Evolutionary conservation across 2,113 vertebrate species (phyloP), one percentile per base, ranked within the genome.

Genomic region (Podilymbus podiceps): DNA sequence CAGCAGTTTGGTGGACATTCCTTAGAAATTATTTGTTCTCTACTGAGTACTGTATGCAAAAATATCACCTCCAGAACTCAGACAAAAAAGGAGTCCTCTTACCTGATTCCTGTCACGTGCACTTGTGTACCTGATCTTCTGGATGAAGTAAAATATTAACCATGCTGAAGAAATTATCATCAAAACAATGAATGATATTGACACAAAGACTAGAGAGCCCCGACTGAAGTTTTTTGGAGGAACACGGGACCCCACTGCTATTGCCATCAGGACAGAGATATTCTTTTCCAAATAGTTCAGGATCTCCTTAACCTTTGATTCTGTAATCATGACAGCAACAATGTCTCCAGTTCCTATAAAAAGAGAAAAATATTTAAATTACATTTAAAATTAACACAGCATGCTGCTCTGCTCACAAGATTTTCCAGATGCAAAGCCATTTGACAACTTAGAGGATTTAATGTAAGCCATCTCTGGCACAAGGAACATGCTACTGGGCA

Each of bases 61-160:
- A 93, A 89, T 72, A 92, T 20, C n/a, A 68, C n/a, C 15, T 76
- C 55, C 50, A 35, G 14, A 87, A 60, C 19, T 33, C 9, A 30
- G 11, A 38, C 7, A 49, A 73, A 53, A 75, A 69, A 82, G 18
- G 8, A 74, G 18, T 25, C 3, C 9, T 24, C 97, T 98, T 97
- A 99, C 99, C 99, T 99, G 99, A 96, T 99, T 99, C 88, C 99
- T 98, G 97, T 99, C 99, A 9, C 99, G 98, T 63, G 99, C 98
- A 53, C 98, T 99, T 86, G 98, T 99, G 96, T 99, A 99, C 95
- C 99, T 99, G 94, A 99, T 99, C 98, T 99, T 99, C 98, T 99
- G 99, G 95, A 99, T 99, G 98, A 99, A 99, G 98, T 99, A 99
- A 98, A 99, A 99, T 97, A 99, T 99, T 95, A 99, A 98, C 99